These are phyloP conservation scores for Sympetrum striolatum DNA, from an alignment of 2,888 invertebrate species.

Conservation along the genomic window DNA sequence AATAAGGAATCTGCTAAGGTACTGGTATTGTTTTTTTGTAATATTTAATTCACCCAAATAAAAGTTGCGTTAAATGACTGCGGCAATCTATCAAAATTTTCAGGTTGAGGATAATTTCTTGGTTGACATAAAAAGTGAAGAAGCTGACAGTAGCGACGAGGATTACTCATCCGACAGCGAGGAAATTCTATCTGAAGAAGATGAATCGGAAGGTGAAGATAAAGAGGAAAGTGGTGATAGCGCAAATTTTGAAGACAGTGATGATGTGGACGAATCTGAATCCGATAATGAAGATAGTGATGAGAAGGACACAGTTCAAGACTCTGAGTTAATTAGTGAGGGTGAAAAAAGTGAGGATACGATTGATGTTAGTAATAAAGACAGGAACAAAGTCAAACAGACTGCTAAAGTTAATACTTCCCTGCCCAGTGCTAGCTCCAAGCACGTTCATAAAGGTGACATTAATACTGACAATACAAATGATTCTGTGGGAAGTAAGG, in stretches of 20 bases:
- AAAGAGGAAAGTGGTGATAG: conserved; percentile 52
- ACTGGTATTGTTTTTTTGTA: neutral
- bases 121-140: conserved; percentile 46
- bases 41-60: too few relatives aligned
- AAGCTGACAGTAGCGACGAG: conserved; percentile 56
- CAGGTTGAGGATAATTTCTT: conserved; percentile 44
- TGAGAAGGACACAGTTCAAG: conserved; percentile 49
- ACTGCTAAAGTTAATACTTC: conserved; percentile 46
- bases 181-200: conserved; percentile 61
- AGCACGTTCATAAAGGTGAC: conserved; percentile 45
- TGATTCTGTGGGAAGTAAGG: conserved; percentile 45
- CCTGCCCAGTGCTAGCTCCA: conserved; percentile 45
- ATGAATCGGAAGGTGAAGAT: conserved; percentile 61
- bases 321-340: conserved; percentile 45
- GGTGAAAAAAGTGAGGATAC: conserved; percentile 54
- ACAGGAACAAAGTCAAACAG: conserved; percentile 41
- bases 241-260: conserved; percentile 62
- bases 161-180: conserved; percentile 59
- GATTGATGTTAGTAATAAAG: neutral
- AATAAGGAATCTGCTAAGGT: neutral
- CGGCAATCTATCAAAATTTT: neutral
- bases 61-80: too few relatives aligned
- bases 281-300: conserved; percentile 54
- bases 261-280: conserved; percentile 62
- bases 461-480: conserved; percentile 38